Base-by-base conservation (phyloP, 2,797 vertebrate genomes). In the Merluccius polli region DNA sequence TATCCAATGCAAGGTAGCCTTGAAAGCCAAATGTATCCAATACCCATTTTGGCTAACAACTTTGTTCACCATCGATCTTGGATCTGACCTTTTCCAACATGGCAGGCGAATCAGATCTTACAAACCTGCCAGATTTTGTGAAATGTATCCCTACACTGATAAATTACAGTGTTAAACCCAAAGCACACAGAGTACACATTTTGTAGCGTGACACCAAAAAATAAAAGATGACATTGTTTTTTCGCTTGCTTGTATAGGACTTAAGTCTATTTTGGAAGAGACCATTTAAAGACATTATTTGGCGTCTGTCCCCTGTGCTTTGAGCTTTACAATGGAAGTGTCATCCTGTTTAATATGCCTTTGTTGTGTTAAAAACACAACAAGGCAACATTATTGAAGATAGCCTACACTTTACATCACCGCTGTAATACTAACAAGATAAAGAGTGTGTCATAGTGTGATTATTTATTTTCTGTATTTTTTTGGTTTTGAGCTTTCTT, bases 51-150 rank as follows among this genome's bases (percentile, higher is more conserved):
- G 13, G 18, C 48, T 59, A 59, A 59, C 48, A 59, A 59, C 21
- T 59, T 59, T 59, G 21, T 24, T 24, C 52, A 59, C 52, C 87
- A 89, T 91, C 91, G 90, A 89, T 91, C 84, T 89, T 85, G 76
- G 75, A 87, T 84, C 74, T 90, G 91, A 92, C 91, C 90, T 92
- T 92, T 90, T 84, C 79, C 78, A 75, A 83, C 77, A 85, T 83
- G 79, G 80, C 81, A 74, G 38, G 79, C 76, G 83, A 87, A 90
- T 88, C 88, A 90, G 81, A 92, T 91, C 85, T n/a, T 24, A 59
- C n/a, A 59, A 59, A 59, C 21, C 52, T 5, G 9, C 52, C 52
- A 9, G 8, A 6, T 9, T 24, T 0, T 1, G 4, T 48, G 44
- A 18, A 48, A 48, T 48, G 44, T 21, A 48, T 52, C 52, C 6